Conservation (phyloP, 2,888 invertebrate species). For the Rhagium mordax region DNA sequence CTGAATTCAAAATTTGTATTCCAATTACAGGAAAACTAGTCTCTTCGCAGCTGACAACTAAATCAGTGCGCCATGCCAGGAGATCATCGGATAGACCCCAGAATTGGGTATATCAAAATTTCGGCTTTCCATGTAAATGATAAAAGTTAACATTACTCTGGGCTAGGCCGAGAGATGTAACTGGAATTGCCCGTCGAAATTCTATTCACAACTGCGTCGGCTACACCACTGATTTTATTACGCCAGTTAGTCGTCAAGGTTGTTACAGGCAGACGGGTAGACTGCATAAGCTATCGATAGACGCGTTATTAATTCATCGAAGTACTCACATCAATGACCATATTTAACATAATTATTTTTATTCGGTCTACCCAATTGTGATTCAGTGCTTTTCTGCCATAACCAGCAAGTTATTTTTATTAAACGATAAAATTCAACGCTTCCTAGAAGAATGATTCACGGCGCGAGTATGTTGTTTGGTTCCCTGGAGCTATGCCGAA, state of each 20-base stretch:
- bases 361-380: slow-evolving; percentile 24
- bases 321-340: slow-evolving; percentile 34
- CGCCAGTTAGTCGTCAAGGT: slow-evolving; percentile 29
- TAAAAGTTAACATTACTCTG: background rate
- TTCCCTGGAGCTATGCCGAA: background rate
- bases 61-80: too few species aligned
- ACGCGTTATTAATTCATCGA: slow-evolving; percentile 37
- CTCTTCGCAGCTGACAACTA: too few species aligned
- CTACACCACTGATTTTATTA: slow-evolving; percentile 24
- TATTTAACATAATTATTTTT: slow-evolving; percentile 34
- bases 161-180: background rate
- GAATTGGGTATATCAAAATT: too few species aligned
- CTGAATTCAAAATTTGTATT: too few species aligned
- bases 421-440: background rate
- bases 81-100: too few species aligned
- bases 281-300: slow-evolving; percentile 32
- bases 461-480: background rate
- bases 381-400: slow-evolving; percentile 12
- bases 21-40: too few species aligned
- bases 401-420: background rate
- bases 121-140: too few species aligned
- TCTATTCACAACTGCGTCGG: slow-evolving; percentile 3
- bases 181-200: background rate
- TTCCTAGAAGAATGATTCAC: background rate
- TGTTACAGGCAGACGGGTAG: slow-evolving; percentile 31